Evolutionary conservation across 2,113 vertebrate genomes (phyloP).

Genomic region (Calypte anna): DNA sequence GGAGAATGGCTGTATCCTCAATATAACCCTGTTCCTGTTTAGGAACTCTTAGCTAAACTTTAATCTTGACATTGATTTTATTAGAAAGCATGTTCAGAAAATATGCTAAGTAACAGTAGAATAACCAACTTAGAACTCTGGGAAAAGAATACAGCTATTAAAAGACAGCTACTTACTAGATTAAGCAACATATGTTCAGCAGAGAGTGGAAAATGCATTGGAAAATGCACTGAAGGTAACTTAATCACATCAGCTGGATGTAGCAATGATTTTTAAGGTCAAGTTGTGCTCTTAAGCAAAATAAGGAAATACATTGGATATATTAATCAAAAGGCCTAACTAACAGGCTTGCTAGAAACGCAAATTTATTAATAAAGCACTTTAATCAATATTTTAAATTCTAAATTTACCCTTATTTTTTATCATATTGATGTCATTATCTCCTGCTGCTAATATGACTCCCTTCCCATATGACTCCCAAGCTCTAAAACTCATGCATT

Average conservation of each 20-base stretch:
- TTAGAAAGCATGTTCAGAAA: background rate
- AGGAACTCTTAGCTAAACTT: background rate
- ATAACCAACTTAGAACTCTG: background rate
- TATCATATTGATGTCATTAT: slow-evolving; percentile 89
- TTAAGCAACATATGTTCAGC: background rate
- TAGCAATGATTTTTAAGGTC: no score
- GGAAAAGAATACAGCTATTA: background rate
- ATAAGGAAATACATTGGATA: background rate
- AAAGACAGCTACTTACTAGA: background rate
- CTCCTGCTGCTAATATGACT: slow-evolving; percentile 81
- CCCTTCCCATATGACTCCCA: slow-evolving; percentile 76
- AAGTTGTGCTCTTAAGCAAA: no score
- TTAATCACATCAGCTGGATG: no score
- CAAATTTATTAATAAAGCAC: background rate
- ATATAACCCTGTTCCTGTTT: background rate
- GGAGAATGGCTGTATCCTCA: background rate
- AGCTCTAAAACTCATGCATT: slow-evolving; percentile 85
- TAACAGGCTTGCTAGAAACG: background rate
- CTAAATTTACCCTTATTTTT: slow-evolving; percentile 75
- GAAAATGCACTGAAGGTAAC: no score
- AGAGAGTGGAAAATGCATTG: background rate
- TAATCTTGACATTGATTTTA: background rate
- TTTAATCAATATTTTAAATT: background rate
- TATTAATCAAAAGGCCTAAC: background rate
- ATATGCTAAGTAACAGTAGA: background rate